A percentile compares a stretch with the other conserved stretches of the same genome.
Conservation (phyloP, 2,797 vertebrate species). For the Myoxocephalus aenaeus region DNA sequence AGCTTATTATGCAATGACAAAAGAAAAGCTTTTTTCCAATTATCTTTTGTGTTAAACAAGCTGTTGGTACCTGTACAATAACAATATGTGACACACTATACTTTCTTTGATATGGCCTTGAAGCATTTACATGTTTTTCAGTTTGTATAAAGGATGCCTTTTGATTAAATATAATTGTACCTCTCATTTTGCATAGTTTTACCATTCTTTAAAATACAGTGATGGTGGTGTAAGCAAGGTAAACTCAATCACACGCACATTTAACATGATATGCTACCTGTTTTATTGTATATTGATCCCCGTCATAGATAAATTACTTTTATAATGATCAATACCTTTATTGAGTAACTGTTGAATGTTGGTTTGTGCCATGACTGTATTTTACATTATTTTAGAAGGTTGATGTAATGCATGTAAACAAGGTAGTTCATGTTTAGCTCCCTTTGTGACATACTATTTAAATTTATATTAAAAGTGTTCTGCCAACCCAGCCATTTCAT, state of each 20-base stretch:
- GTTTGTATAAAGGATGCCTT: not conserved
- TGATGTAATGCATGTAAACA: constrained; percentile 1
- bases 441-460: not conserved
- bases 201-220: not conserved
- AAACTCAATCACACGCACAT: not conserved
- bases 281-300: not conserved
- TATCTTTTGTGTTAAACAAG: not conserved
- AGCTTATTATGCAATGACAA: not conserved
- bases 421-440: constrained; percentile 3
- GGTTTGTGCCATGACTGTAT: not conserved
- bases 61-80: not conserved
- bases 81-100: not conserved
- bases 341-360: not conserved
- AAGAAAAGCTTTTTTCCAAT: not conserved
- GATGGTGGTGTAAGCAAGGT: not conserved
- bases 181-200: not conserved
- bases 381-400: not conserved
- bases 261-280: not conserved
- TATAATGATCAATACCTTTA: not conserved
- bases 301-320: not conserved
- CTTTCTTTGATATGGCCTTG: no score
- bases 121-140: not conserved
- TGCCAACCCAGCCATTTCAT: constrained; percentile 9
- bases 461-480: not conserved
- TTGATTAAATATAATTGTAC: not conserved